Evolutionary conservation across 2,113 vertebrate genomes (phyloP).

Genomic region (Phylloscopus trochilus): DNA sequence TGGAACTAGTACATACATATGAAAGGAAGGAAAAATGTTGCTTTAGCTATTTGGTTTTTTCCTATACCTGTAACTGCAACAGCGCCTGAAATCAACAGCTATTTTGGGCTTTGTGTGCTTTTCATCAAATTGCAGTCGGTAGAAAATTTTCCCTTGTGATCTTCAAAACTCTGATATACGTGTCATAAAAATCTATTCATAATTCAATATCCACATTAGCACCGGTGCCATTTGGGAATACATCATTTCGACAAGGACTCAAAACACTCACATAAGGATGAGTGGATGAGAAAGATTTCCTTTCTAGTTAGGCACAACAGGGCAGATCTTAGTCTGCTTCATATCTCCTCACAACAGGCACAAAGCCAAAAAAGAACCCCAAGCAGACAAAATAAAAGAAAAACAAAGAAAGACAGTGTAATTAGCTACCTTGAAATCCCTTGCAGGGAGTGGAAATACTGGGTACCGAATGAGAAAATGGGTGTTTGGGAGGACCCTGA

Average conservation of each 20-base stretch:
- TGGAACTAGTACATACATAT: neutral
- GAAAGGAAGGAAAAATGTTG: neutral
- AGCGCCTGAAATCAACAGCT: neutral
- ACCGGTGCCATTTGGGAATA: neutral
- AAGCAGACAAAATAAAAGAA: neutral
- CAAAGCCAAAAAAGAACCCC: neutral
- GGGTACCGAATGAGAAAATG: neutral
- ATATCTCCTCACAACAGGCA: neutral
- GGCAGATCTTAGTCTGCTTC: neutral
- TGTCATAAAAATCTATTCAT: constrained; percentile 54
- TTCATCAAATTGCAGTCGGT: neutral
- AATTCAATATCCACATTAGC: constrained; percentile 50
- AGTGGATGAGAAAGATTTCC: constrained; percentile 18
- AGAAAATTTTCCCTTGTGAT: constrained; percentile 18
- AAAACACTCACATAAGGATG: neutral
- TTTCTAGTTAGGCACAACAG: constrained; percentile 13
- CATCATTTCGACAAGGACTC: neutral
- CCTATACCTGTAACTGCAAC: neutral
- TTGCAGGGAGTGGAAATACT: neutral
- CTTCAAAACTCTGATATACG: neutral
- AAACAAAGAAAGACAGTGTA: neutral
- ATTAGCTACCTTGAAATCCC: neutral
- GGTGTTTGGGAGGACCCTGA: neutral
- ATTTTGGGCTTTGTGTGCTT: neutral
- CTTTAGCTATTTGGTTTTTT: neutral